A percentile compares a stretch with the other conserved stretches of the same genome.
These are phyloP conservation scores for Ips typographus DNA, from an alignment of 1,140 invertebrate species.

Conservation along the genomic window DNA sequence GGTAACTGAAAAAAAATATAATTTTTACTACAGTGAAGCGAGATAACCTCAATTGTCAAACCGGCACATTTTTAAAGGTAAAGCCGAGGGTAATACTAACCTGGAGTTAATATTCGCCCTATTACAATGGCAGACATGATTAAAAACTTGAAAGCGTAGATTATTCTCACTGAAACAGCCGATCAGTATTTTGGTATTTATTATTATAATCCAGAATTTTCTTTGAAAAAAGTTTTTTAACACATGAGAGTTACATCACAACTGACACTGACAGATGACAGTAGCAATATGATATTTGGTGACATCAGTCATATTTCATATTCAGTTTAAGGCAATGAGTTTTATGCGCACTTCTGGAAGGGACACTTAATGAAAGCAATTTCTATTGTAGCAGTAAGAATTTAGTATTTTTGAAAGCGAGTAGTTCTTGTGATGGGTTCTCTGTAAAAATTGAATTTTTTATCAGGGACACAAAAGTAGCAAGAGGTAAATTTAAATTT, in stretches of 20 bases:
- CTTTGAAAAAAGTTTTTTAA: background rate
- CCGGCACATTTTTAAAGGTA: constrained; percentile 3
- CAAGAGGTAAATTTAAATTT: too few relatives aligned
- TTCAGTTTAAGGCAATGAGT: too few relatives aligned
- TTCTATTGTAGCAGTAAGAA: too few relatives aligned
- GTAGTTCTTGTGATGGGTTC: too few relatives aligned
- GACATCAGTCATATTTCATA: too few relatives aligned
- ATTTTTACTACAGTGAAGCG: background rate
- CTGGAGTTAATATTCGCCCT: constrained; percentile 33
- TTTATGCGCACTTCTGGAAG: too few relatives aligned
- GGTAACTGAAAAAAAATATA: constrained; percentile 29
- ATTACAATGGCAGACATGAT: constrained; percentile 38
- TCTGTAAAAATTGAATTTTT: too few relatives aligned
- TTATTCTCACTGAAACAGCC: background rate
- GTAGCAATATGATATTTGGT: too few relatives aligned
- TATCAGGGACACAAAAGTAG: too few relatives aligned
- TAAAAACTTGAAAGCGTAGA: background rate
- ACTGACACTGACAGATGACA: background rate
- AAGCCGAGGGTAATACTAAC: constrained; percentile 15
- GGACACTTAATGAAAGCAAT: too few relatives aligned
- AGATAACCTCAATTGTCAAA: constrained; percentile 25
- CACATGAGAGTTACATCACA: constrained; percentile 30
- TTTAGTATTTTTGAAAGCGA: too few relatives aligned
- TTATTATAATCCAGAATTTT: background rate
- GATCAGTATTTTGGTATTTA: background rate